Evolutionary conservation across 2,888 invertebrate genomes (phyloP), one percentile per base, ranked within the genome.

Genomic region (Eledone cirrhosa): DNA sequence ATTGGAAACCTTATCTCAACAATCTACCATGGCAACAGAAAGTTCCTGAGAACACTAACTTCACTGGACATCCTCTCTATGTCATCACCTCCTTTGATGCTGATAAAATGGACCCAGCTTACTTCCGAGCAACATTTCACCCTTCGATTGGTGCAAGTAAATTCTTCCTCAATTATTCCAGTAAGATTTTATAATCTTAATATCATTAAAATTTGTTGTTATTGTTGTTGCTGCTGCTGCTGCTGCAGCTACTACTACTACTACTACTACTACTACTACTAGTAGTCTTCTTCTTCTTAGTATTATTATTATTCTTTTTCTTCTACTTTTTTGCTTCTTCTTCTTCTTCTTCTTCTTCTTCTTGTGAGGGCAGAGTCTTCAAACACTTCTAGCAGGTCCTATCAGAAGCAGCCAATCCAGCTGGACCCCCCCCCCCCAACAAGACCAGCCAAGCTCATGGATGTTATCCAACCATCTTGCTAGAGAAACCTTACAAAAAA

Each of bases 1-100:
- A 76, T 27, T 48, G 76, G 76, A 76, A 47, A 76, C 76, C 76
- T 13, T 48, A 76, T 29, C 22, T 76, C 2, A 76, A 47, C 29
- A 76, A 76, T 16, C 29, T 76, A 11, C 76, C 76, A 33, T 48
- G 47, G 76, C 47, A 24, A 48, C 47, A 48, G 47, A 76, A 19
- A 48, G 76, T 76, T 29, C 48, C 48, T 47, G 76, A 76, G 48
- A 48, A 29, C 48, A 24, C 1, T 19, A 29, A 22, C 29, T 29
- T 29, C 27, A 7, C 7, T 7, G 22, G 33, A 33, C 27, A 22
- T 16, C 3, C 48, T 14, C 76, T 76, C 2, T 76, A 48, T 48
- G 47, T 27, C 24, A 24, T 76, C 29, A 29, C 27, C 47, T n/a
- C 48, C 24, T 76, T 48, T 47, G 76, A 76, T 48, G 47, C 76